Evolutionary conservation across 2,888 invertebrate genomes (phyloP), one percentile per base, ranked within the genome.

Genomic region (Caenorhabditis sp.): DNA sequence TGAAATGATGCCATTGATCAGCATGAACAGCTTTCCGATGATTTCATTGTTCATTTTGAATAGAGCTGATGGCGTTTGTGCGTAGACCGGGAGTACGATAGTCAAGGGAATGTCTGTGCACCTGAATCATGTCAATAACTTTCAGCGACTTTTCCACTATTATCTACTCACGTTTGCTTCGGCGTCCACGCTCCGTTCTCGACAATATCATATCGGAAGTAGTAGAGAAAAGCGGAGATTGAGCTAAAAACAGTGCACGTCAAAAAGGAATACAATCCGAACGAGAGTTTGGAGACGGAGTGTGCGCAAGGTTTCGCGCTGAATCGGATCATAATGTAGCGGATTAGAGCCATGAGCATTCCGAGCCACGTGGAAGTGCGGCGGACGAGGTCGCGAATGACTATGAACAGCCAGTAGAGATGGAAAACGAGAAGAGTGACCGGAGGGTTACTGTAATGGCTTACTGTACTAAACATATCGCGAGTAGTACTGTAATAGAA

Each of bases 351-450:
- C 20, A 65, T 55, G 13, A 55, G 39, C 15, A 65, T 39, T 4
- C 37, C 65, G 11, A 65, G 46, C 65, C 65, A 65, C 8, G 65
- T 27, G 13, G 65, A 65, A 13, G 53, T 46, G 6, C 65, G 55
- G 22, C 65, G 65, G n/a, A 65, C 20, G 5, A 37, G 32, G 17
- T 65, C 52, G 8, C 52, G 55, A 13, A 65, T 9, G 0, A 46
- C 27, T 8, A 45, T 35, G 15, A 55, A 27, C 7, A 39, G 13
- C 65, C 65, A 65, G 37, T 41, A 43, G 4, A 37, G 1, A 11
- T 46, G 35, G 13, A 39, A 32, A 20, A 24, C 20, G 46, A 26
- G 6, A 2, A 55, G 15, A 0, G 65, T 24, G 0, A 27, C 37
- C 13, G 65, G 65, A 4, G 65, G 65, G 20, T 27, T 20, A 27